Base-by-base conservation (phyloP, 2,888 invertebrate genomes). In the Patella pellucida region DNA sequence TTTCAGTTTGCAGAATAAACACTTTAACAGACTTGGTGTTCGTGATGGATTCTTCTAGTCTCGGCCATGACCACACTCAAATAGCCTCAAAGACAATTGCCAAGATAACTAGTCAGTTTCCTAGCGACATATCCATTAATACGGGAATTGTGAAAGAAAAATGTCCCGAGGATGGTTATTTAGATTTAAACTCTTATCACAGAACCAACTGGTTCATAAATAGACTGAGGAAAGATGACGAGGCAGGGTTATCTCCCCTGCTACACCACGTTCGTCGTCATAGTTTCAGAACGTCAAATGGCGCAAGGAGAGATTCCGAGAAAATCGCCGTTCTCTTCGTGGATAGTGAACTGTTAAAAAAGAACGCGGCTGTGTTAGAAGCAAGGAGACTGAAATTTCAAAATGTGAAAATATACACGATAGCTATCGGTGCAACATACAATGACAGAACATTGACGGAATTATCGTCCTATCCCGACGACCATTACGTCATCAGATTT, bases 291-390 rank as follows among this genome's bases (percentile, higher is more conserved):
- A 52, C 51, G 7, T 23, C 67, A 41, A 41, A 68, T 52, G 74
- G 68, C 54, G 75, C 62, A 5, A 56, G 68, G 51, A 73, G 27
- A 69, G 70, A 14, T n/a, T 73, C 77, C 19, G 73, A 74, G 23
- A 78, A 78, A 72, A 72, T 78, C 16, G 62, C 78, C 23, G 78
- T 81, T 16, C 51, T 81, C 0, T 80, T 81, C 27, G 67, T 79
- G 11, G 78, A 77, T 50, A 73, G 73, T 12, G 54, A 70, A 15
- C 69, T 81, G 52, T 54, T 70, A 2, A 75, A 78, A 52, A 4
- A 69, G 7, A 52, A 27, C 23, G 75, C 68, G 5, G 71, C 79
- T 31, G 70, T 71, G 16, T 73, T 69, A 7, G 79, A 78, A 52
- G 71, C 77, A 7, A 73, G 19, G n/a, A 71, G 77, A 11, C 69